Conservation (phyloP, 1,140 invertebrate genomes). For the Aporrectodea caliginosa region DNA sequence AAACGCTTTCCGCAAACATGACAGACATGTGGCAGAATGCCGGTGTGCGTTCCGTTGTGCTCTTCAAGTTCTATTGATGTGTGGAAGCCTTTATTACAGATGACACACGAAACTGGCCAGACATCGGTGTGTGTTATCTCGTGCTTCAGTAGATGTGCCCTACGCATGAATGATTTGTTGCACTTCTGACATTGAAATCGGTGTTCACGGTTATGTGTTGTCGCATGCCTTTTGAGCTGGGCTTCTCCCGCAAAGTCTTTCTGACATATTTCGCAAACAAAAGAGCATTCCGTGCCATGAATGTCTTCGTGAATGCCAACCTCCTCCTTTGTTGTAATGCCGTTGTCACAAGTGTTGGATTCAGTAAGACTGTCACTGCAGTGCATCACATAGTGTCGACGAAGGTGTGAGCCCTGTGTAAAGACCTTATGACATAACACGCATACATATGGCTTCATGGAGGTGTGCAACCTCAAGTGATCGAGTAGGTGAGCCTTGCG, state of each 20-base stretch:
- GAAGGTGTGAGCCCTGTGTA: constrained; percentile 49
- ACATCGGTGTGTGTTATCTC: neutral
- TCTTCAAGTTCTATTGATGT: neutral
- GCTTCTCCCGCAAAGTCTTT: neutral
- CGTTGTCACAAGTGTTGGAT: no score
- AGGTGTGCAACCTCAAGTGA: constrained; percentile 70
- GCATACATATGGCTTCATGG: constrained; percentile 71
- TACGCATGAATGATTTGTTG: neutral
- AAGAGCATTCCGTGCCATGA: neutral
- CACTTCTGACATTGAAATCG: neutral
- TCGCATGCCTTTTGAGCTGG: neutral
- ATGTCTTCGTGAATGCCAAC: neutral
- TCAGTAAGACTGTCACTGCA: neutral
- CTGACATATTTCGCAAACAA: neutral
- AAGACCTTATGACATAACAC: constrained; percentile 44
- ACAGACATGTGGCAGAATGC: constrained; percentile 4
- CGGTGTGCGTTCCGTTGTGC: neutral
- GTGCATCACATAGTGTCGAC: constrained; percentile 46
- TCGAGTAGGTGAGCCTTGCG: neutral
- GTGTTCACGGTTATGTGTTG: neutral
- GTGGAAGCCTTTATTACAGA: neutral
- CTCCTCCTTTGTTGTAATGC: neutral
- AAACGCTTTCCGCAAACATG: constrained; percentile 21
- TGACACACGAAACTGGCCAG: neutral
- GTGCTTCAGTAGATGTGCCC: neutral